Base-by-base conservation (phyloP, 2,888 invertebrate species). In the Agrilus mali region DNA sequence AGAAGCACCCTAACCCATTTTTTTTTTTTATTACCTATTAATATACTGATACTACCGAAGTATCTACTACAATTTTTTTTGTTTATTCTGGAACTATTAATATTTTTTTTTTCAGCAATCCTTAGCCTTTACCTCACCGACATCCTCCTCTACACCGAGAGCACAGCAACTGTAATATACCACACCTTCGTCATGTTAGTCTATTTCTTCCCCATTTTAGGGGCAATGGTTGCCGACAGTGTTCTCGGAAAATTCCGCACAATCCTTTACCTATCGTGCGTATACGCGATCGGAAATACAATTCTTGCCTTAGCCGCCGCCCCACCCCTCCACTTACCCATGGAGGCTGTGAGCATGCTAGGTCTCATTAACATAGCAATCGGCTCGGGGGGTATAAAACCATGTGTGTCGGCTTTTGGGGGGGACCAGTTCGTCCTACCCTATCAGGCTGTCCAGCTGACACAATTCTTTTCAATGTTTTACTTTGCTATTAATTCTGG, bases 381-480 rank as follows among this genome's bases (percentile, higher is more conserved):
- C 12, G 94, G 93, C 0, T 92, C 93, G 0, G 95, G 95, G 2
- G 94, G 94, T 2, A 96, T 96, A 54, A 96, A 96, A 60, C 94
- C 95, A 0, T 95, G 94, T 59, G 94, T 96, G 0, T 77, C 90
- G 0, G 89, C 95, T 0, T 95, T 96, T 63, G 96, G 95, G 1
- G 95, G 94, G 0, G 95, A 96, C 64, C 95, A 94, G 67, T 93
- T 94, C 65, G 71, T 77, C 38, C 54, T 87, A 38, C 86, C 86
- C 0, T 80, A 86, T 50, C 88, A 94, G 67, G 80, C 80, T 54
- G 70, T 69, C 53, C 82, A 87, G 60, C 69, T 94, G 46, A 80
- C 82, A 13, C 78, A 78, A 46, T 96, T 90, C 69, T 96, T 96
- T 69, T 94, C 94, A 0, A 68, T 94, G 1, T 96, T 95, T 65